These are phyloP conservation scores for Tetrao urogallus DNA, from an alignment of 2,113 vertebrate genomes.

Conservation along the genomic window DNA sequence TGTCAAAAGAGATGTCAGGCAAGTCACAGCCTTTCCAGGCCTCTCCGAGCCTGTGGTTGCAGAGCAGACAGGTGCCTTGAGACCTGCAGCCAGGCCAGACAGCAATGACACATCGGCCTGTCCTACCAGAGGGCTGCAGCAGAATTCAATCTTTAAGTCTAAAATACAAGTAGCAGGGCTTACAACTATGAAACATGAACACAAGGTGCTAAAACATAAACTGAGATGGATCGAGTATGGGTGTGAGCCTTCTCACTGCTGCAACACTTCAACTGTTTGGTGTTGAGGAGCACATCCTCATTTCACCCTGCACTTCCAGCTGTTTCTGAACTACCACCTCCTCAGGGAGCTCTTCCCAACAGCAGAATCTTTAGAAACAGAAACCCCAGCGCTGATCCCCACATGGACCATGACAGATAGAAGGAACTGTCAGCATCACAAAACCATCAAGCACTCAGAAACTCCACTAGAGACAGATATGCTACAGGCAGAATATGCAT, in stretches of 20 bases:
- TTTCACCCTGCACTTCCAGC: neutral
- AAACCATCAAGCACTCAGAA: neutral
- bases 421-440: neutral
- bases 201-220: neutral
- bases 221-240: neutral
- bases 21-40: neutral
- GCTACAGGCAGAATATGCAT: neutral
- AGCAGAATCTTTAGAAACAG: neutral
- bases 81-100: neutral
- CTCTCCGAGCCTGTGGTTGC: neutral
- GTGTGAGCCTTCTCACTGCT: neutral
- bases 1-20: neutral
- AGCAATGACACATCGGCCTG: neutral
- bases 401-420: neutral
- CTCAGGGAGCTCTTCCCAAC: neutral
- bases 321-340: neutral
- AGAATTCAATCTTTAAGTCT: neutral
- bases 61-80: neutral
- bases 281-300: neutral
- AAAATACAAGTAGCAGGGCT: accelerated
- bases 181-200: neutral
- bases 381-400: neutral
- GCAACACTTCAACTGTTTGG: neutral
- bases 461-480: neutral
- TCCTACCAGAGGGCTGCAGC: neutral